Evolutionary conservation across 35 echinoderm and acorn worm genomes (phyloP).

Genomic region (Eucidaris tribuloides): DNA sequence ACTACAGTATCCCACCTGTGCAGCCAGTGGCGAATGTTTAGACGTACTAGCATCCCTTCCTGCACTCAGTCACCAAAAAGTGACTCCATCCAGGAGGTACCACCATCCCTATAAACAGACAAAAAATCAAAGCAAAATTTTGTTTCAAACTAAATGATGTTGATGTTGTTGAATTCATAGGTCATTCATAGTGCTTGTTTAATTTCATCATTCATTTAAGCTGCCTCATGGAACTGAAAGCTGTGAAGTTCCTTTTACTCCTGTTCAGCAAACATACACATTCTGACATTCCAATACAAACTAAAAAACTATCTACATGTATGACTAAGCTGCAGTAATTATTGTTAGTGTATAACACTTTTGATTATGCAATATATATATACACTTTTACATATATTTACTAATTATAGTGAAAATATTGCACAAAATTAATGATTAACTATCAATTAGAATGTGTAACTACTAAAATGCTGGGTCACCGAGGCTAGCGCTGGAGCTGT

Average conservation of each 20-base stretch:
- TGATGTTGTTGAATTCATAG: neutral
- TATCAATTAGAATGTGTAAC: too few species aligned
- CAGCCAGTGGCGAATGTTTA: conserved; percentile 60
- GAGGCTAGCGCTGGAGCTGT: too few species aligned
- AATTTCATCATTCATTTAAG: neutral
- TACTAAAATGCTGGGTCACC: too few species aligned
- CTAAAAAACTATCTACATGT: too few species aligned
- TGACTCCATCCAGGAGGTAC: conserved; percentile 42
- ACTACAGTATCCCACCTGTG: conserved; percentile 71
- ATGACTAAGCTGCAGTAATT: too few species aligned
- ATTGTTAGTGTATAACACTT: too few species aligned
- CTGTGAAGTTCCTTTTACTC: neutral
- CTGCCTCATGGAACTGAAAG: neutral
- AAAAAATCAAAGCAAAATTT: neutral
- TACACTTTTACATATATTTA: too few species aligned
- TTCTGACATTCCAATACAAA: too few species aligned
- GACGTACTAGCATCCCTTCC: conserved; percentile 56
- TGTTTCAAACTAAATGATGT: neutral
- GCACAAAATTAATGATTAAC: too few species aligned
- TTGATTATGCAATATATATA: too few species aligned
- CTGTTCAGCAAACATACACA: neutral
- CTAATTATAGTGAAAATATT: too few species aligned
- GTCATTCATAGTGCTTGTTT: neutral
- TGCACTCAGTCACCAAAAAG: conserved; percentile 57
- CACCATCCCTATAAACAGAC: conserved; percentile 43